Evolutionary conservation across 2,888 invertebrate genomes (phyloP), one percentile per base, ranked within the genome.

Genomic region (Allophyes oxyacanthae): DNA sequence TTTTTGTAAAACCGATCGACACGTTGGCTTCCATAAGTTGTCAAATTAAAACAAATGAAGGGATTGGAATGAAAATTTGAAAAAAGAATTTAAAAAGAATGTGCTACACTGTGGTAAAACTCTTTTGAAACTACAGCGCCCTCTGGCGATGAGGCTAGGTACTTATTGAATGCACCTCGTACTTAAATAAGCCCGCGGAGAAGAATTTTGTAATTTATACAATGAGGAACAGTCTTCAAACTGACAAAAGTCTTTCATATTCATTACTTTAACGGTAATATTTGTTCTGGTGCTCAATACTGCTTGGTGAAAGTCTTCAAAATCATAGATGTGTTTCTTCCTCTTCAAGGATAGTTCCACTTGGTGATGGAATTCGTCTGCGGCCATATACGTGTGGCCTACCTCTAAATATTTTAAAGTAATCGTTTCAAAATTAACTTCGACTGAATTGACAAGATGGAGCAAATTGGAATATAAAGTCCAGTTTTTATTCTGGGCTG

Each of bases 141-240:
- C n/a, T n/a, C n/a, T n/a, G n/a, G n/a, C n/a, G n/a, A n/a, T n/a
- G n/a, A n/a, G n/a, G n/a, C n/a, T n/a, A n/a, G n/a, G n/a, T n/a
- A n/a, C n/a, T n/a, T n/a, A 20, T 20, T 20, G 20, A 20, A 20
- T 20, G 2, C 20, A 2, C 20, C 4, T 20, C 20, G 20, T 32
- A 48, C 10, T 28, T 43, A 49, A 43, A 38, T 56, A 56, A 11
- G 49, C 49, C 32, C 55, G 36, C 43, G 55, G 33, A 33, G n/a
- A n/a, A n/a, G 33, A 33, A 33, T 33, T 33, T 33, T 33, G n/a
- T 33, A 33, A 4, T 33, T 33, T 11, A 11, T n/a, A 33, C n/a
- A n/a, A n/a, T 33, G 33, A 33, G 6, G 33, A 33, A 11, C 33
- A 33, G 33, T 33, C 11, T 33, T 33, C 33, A 33, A 33, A 33